These are phyloP conservation scores for Corythornis cristatus DNA, from an alignment of 2,113 vertebrate species.

Conservation along the genomic window DNA sequence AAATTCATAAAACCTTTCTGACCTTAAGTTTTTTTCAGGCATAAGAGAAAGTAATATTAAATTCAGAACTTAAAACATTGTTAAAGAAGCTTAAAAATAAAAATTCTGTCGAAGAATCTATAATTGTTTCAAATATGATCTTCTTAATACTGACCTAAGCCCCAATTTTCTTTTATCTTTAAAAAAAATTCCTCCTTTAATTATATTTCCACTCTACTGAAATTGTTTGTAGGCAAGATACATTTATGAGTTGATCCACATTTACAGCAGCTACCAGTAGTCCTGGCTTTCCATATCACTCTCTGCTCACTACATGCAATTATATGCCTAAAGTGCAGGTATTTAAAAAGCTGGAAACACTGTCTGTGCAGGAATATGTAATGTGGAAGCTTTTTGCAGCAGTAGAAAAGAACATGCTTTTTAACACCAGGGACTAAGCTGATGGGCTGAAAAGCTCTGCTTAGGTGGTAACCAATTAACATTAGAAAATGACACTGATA, in stretches of 20 bases:
- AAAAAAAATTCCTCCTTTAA: neutral
- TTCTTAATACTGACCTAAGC: neutral
- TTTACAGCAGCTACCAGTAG: neutral
- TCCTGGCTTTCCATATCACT: neutral
- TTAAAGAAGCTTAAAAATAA: neutral
- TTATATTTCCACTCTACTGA: neutral
- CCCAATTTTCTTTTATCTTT: neutral
- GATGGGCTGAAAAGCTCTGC: neutral
- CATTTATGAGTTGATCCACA: neutral
- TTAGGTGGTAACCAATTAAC: neutral
- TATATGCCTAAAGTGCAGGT: neutral
- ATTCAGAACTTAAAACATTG: neutral
- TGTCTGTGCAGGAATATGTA: neutral
- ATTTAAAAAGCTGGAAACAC: neutral
- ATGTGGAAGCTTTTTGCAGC: neutral
- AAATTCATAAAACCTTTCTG: neutral
- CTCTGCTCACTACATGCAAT: neutral
- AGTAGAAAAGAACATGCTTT: neutral
- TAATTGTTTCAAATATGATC: neutral
- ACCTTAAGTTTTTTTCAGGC: neutral
- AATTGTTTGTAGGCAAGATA: neutral
- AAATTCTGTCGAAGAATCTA: accelerated
- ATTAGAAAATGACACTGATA: neutral
- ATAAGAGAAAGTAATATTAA: neutral
- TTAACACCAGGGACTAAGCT: neutral